A percentile compares a stretch with the other conserved stretches of the same genome.
These are phyloP conservation scores for Siderastrea siderea DNA, from an alignment of 92 coral and sea anemone species.

Conservation along the genomic window DNA sequence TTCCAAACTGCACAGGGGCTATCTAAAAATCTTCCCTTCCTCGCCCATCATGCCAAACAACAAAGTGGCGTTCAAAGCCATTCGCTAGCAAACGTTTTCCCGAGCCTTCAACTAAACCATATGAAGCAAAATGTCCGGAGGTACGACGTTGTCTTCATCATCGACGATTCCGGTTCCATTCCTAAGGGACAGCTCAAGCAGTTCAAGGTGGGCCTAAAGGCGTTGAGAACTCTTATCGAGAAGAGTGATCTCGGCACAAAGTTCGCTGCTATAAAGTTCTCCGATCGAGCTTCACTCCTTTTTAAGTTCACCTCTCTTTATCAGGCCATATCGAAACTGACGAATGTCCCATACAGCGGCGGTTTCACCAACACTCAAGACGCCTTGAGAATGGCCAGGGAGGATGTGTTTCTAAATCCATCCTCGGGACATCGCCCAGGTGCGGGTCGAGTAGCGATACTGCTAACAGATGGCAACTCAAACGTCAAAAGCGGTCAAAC, in stretches of 20 bases:
- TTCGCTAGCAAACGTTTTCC: no score
- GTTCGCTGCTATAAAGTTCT: conserved; percentile 72
- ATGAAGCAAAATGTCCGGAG: no score
- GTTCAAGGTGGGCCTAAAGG: conserved; percentile 52
- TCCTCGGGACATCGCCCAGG: not conserved
- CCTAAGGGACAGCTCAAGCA: conserved; percentile 16
- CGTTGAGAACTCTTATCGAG: conserved; percentile 48
- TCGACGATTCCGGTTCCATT: conserved; percentile 76
- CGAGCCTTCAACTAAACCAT: no score
- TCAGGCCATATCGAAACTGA: conserved; percentile 33
- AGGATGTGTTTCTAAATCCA: not conserved
- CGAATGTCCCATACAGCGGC: not conserved
- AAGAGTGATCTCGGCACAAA: conserved; percentile 42
- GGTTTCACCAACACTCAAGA: not conserved
- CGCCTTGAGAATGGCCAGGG: not conserved
- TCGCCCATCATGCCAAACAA: no score
- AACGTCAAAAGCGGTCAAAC: not conserved
- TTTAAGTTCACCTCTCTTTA: conserved; percentile 43
- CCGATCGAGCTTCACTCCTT: conserved; percentile 51
- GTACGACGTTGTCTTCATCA: conserved; percentile 64
- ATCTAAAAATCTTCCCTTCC: no score
- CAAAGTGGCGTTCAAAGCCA: no score
- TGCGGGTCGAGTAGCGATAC: not conserved
- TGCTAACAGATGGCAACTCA: not conserved
- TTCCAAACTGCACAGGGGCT: no score